Percentiles rank a stretch among this genome's conserved stretches.
Evolutionary conservation across 2,797 vertebrate species (phyloP).

Genomic region (Tarsius wallacei): DNA sequence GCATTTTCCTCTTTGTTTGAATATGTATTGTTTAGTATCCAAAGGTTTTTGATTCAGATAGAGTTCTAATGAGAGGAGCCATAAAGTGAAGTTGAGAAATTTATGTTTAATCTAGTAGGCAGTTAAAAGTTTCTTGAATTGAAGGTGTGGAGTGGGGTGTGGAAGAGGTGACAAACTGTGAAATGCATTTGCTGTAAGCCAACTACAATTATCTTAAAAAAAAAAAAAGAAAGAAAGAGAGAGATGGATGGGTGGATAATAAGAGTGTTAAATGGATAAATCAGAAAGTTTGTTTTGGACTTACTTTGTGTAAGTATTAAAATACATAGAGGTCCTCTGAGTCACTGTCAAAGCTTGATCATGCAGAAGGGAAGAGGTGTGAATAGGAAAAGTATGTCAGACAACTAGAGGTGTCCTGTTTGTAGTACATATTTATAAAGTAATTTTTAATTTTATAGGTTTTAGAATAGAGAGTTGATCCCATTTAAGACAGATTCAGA

Average conservation of each 20-base stretch:
- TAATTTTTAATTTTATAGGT: background rate
- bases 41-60: background rate
- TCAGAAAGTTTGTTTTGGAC: background rate
- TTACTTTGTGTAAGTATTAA: background rate
- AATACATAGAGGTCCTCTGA: background rate
- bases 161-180: slow-evolving; percentile 44
- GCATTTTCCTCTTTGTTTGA: background rate
- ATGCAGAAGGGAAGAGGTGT: background rate
- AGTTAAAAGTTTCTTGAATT: background rate
- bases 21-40: slow-evolving; percentile 37
- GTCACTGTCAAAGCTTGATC: background rate
- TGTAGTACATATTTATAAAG: background rate
- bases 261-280: slow-evolving; percentile 1
- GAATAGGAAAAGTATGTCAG: no score
- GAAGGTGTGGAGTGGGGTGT: background rate
- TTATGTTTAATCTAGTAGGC: slow-evolving; percentile 29
- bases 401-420: background rate
- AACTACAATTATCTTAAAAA: slow-evolving; percentile 18
- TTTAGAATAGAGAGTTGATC: slow-evolving; percentile 10
- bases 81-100: background rate
- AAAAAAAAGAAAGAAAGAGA: background rate
- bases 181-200: slow-evolving; percentile 65
- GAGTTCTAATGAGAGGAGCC: background rate
- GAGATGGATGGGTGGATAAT: background rate
- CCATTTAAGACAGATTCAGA: slow-evolving; percentile 47